Percentiles rank a stretch among this genome's conserved stretches.
These are phyloP conservation scores for Dastarcus helophoroides DNA, from an alignment of 2,888 invertebrate genomes.

Conservation along the genomic window DNA sequence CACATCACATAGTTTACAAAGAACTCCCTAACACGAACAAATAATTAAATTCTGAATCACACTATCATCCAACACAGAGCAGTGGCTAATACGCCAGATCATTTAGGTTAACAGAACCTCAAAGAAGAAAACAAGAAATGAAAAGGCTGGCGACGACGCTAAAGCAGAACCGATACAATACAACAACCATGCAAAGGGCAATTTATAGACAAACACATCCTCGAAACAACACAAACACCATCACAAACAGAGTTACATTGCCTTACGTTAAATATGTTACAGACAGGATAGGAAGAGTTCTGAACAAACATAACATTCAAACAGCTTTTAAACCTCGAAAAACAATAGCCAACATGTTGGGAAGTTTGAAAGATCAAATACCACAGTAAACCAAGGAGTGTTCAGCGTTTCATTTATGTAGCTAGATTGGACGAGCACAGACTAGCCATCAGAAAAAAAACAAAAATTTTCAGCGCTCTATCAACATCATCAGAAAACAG, in stretches of 20 bases:
- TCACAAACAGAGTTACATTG: not conserved
- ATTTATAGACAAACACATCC: not conserved
- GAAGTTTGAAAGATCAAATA: not conserved
- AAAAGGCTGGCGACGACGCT: not conserved
- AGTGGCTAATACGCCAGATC: constrained; percentile 1
- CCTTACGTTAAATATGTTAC: no score
- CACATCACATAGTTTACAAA: not conserved
- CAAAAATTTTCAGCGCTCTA: not conserved
- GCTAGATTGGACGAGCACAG: not conserved
- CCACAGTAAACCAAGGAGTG: not conserved
- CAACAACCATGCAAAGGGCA: not conserved
- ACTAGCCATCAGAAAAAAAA: constrained; percentile 1
- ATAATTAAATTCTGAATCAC: not conserved
- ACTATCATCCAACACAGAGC: constrained; percentile 1
- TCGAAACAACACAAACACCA: not conserved
- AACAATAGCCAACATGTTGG: not conserved
- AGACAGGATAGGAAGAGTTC: not conserved
- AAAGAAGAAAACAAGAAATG: not conserved
- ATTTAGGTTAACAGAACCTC: not conserved
- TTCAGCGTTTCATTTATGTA: not conserved
- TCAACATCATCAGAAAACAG: not conserved
- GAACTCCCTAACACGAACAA: not conserved
- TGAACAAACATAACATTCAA: not conserved
- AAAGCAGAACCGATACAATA: not conserved
- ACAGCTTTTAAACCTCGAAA: not conserved